Conservation (phyloP, 1,140 invertebrate genomes). For the Drosophila lacertosa region DNA sequence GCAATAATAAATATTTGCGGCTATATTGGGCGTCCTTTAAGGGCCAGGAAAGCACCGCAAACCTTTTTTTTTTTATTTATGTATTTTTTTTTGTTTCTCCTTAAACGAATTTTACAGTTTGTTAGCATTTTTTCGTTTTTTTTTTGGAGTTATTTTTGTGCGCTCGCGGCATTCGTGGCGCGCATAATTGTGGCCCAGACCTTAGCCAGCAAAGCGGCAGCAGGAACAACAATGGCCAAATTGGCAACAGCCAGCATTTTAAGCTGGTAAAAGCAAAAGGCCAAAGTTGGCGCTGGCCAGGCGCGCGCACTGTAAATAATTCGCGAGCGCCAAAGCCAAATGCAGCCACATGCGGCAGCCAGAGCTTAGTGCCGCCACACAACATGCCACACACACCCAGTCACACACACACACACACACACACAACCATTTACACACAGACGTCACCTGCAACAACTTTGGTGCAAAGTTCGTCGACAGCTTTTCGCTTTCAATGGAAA, state of each 20-base stretch:
- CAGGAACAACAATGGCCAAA: conserved; percentile 60
- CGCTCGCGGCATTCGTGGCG: conserved; percentile 66
- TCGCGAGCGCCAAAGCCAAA: conserved; percentile 59
- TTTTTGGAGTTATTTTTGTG: conserved; percentile 12
- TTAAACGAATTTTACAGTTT: conserved; percentile 68
- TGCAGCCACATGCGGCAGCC: conserved; percentile 64
- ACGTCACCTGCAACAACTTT: conserved; percentile 25
- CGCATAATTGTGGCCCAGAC: conserved; percentile 71
- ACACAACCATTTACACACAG: neutral
- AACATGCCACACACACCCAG: conserved; percentile 31
- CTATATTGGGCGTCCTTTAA: conserved; percentile 47
- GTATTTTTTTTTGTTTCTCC: conserved; percentile 3
- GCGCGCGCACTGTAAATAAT: conserved; percentile 66
- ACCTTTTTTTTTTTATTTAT: conserved; percentile 5
- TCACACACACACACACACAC: conserved; percentile 11
- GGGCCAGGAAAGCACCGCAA: neutral
- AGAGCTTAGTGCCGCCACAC: conserved; percentile 32
- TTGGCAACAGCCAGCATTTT: conserved; percentile 66
- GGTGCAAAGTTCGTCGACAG: conserved; percentile 23
- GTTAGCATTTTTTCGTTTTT: conserved; percentile 39
- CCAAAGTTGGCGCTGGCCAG: conserved; percentile 57
- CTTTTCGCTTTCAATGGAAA: neutral
- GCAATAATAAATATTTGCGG: conserved; percentile 76
- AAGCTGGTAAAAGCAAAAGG: conserved; percentile 70
- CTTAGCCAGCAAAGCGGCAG: conserved; percentile 29